These are phyloP conservation scores for Leucoraja erinaceus DNA, from an alignment of 2,113 vertebrate species.

Conservation along the genomic window DNA sequence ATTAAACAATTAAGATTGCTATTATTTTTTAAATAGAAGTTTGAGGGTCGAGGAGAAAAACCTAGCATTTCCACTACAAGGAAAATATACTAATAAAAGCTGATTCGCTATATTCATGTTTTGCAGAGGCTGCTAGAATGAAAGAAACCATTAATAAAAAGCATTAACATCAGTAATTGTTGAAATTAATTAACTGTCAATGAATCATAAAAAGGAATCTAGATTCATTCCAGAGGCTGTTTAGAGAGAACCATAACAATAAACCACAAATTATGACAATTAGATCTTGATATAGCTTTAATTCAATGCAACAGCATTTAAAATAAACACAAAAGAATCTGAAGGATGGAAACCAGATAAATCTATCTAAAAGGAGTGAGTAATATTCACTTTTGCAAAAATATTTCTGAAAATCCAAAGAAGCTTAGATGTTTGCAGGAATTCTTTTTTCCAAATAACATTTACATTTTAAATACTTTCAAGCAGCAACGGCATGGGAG, in stretches of 20 bases:
- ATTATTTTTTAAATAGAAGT: background rate
- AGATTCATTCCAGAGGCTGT: background rate
- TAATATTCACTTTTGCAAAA: background rate
- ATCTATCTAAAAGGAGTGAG: background rate
- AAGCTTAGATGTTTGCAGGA: background rate
- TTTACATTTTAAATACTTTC: background rate
- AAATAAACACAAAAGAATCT: background rate
- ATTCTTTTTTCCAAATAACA: background rate
- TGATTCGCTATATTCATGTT: background rate
- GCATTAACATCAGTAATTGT: background rate
- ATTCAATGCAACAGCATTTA: background rate
- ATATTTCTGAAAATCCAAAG: background rate
- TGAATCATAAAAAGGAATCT: background rate
- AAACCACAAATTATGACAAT: background rate
- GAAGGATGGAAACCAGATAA: background rate
- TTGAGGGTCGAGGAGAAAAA: background rate
- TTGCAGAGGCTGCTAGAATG: background rate
- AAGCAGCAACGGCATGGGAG: background rate
- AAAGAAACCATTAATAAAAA: background rate
- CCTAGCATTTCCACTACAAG: background rate
- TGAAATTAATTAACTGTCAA: conserved; percentile 12
- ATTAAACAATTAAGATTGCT: background rate
- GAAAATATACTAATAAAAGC: background rate
- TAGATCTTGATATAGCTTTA: background rate
- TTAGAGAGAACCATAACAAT: background rate